Base-by-base conservation (phyloP, 1,140 invertebrate species). In the Ips typographus region DNA sequence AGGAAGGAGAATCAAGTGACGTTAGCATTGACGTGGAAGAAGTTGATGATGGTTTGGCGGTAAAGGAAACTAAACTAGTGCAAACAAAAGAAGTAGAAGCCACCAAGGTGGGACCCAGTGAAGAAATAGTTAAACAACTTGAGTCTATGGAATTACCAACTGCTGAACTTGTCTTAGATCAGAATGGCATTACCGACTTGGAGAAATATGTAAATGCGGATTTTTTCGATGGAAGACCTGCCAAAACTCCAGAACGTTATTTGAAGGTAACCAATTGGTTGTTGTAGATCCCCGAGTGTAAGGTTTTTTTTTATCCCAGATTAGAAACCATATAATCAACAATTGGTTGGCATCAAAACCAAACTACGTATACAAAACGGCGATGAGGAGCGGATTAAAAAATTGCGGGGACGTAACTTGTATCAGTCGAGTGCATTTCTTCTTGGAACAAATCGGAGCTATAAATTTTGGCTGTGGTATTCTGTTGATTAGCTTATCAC, bases 391-490 rank as follows among this genome's bases (percentile, higher is more conserved):
- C 65, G 86, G 86, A 39, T 78, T 88, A 66, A 87, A 85, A 77
- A 84, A 87, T 73, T 87, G 85, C 77, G 87, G 87, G 1, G 87
- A 88, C 80, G 86, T 87, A 2, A 88, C 88, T 77, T 84, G 84
- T 72, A 87, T 88, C 65, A 85, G 87, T 1, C 77, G 85, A 65
- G 84, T 89, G 43, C 87, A 89, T 79, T 77, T 82, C 47, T 87
- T 86, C 73, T 78, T 89, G 7, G 88, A 89, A 78, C 83, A 86
- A 76, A 84, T 84, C 72, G 88, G 87, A 37, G 87, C 84, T 40
- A 89, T 89, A 61, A 89, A 89, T 79, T 88, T 87, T 83, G 84
- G 84, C 39, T 88, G 87, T 80, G 82, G 85, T 85, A 80, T 3
- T 49, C 44, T 3, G 3, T 49, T 49, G 22, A 8, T 49, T 49